Base-by-base conservation (phyloP, 2,888 invertebrate species). In the Pasiphila rectangulata region DNA sequence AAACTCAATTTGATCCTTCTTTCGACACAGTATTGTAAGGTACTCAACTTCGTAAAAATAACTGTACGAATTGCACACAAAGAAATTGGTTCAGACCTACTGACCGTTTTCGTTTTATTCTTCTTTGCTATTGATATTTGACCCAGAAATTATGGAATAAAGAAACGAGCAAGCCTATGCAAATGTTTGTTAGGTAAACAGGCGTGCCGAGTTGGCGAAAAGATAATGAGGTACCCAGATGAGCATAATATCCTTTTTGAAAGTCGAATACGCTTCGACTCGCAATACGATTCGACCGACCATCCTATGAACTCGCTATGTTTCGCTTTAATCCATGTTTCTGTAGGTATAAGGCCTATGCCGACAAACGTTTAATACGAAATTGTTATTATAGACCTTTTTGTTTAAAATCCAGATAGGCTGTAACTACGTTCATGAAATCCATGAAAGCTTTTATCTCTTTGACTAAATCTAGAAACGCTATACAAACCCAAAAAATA, bases 141-240 rank as follows among this genome's bases (percentile, higher is more conserved):
- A 43, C 43, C 51, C 48, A 46, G 47, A 56, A 56, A 59, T 56
- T 59, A 59, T 56, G 53, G 47, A 59, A 59, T 56, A 58, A n/a
- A 58, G 59, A 59, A 56, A 56, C 42, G 48, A 46, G 46, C 34
- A 42, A 48, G 47, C 56, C 56, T 56, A 56, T 56, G 54, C 51
- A 59, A 59, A 59, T 59, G 38, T 54, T 59, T 56, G 56, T 39
- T 47, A 49, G 54, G 54, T 59, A 56, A 54, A 53, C 53, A 56
- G 23, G 34, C 45, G 48, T 53, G 59, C 54, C 53, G 59, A 59
- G 56, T 54, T 48, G 49, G 59, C 59, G 53, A 48, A 56, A 56
- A 59, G 54, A 56, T 59, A 59, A 59, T 59, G 56, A 54, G 59
- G 51, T 54, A 48, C 34, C 46, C 48, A 51, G 55, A 58, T 56